Conservation (phyloP, 2,888 invertebrate genomes). For the Cacoxenus indagator region DNA sequence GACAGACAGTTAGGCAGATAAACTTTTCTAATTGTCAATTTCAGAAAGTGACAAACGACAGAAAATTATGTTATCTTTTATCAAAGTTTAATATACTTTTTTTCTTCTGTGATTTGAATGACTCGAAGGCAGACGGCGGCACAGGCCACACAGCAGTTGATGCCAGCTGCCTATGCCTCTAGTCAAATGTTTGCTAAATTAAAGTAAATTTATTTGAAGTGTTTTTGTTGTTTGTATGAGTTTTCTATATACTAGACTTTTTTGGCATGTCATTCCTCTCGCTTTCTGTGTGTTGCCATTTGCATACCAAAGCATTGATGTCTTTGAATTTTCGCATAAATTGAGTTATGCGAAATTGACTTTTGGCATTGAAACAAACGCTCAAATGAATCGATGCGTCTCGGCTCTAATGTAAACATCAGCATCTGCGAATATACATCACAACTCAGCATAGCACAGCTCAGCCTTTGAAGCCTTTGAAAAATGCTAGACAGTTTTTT, state of each 20-base stretch:
- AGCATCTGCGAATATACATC: not conserved
- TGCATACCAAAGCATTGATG: slow-evolving; percentile 50
- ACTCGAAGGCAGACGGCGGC: not conserved
- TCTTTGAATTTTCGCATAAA: slow-evolving; percentile 50
- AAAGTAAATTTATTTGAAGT: slow-evolving; percentile 54
- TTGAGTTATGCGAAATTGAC: slow-evolving; percentile 58
- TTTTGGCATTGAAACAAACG: slow-evolving; percentile 33
- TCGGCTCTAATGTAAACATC: not conserved
- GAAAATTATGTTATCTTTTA: slow-evolving; percentile 65
- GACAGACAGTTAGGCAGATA: slow-evolving; percentile 35
- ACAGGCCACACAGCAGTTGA: not conserved
- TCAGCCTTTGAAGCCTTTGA: not conserved
- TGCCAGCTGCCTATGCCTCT: not conserved
- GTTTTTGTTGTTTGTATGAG: slow-evolving; percentile 37
- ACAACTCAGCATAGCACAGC: not conserved
- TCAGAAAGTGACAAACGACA: slow-evolving; percentile 64
- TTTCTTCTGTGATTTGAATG: slow-evolving; percentile 42
- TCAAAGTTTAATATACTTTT: slow-evolving; percentile 47
- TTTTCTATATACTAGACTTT: slow-evolving; percentile 10
- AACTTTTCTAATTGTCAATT: slow-evolving; percentile 65
- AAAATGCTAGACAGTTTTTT: not conserved
- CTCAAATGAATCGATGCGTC: not conserved
- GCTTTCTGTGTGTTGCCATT: slow-evolving; percentile 38
- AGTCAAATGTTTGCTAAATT: slow-evolving; percentile 32
- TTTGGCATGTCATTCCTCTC: slow-evolving; percentile 22